Evolutionary conservation across 2,888 invertebrate genomes (phyloP).

Genomic region (Cecidostiba fungosa): DNA sequence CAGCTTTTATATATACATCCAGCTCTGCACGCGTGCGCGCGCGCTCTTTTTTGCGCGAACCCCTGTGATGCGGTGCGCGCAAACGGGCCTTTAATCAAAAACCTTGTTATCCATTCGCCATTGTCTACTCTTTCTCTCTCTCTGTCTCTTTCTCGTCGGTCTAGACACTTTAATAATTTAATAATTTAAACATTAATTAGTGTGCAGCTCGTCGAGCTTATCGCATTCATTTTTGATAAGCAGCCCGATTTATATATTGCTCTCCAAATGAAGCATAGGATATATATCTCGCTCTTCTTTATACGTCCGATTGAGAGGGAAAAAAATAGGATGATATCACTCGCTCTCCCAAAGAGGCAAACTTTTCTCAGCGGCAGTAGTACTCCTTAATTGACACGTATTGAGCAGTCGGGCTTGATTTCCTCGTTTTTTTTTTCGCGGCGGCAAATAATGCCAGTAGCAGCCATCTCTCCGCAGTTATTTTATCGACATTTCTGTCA

Average conservation of each 20-base stretch:
- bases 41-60: neutral
- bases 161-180: constrained; percentile 44
- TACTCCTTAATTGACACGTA: constrained; percentile 57
- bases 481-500: constrained; percentile 55
- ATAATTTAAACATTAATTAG: constrained; percentile 39
- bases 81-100: constrained; percentile 44
- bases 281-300: too few species aligned
- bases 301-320: neutral
- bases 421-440: constrained; percentile 1
- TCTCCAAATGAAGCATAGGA: too few species aligned
- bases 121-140: constrained; percentile 9
- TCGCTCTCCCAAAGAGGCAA: too few species aligned
- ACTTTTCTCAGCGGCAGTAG: neutral
- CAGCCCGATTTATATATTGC: neutral
- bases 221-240: neutral
- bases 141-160: neutral
- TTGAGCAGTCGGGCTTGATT: constrained; percentile 25
- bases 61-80: neutral
- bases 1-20: neutral
- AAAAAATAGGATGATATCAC: neutral
- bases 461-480: constrained; percentile 17
- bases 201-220: neutral
- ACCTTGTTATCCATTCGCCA: constrained; percentile 40
- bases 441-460: constrained; percentile 28
- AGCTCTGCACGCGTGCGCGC: neutral